A percentile compares a stretch with the other conserved stretches of the same genome.
Conservation (phyloP, 2,888 invertebrate species). For the Aquatica leii region DNA sequence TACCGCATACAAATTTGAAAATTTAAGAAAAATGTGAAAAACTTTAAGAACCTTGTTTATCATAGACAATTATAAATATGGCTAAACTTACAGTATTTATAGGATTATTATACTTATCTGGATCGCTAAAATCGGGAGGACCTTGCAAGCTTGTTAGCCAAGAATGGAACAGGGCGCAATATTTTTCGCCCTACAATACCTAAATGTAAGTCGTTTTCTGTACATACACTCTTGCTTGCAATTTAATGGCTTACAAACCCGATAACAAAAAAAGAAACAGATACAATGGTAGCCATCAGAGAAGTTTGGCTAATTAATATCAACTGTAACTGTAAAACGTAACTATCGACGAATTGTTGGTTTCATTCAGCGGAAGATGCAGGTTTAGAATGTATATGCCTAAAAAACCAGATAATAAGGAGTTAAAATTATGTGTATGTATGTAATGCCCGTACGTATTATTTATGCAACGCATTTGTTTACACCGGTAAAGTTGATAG, state of each 20-base stretch:
- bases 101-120: background rate
- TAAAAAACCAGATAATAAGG: too few relatives aligned
- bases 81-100: background rate
- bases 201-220: background rate
- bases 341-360: background rate
- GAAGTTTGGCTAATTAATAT: too few relatives aligned
- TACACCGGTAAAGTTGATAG: background rate
- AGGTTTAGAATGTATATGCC: too few relatives aligned
- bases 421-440: too few relatives aligned
- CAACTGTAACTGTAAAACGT: background rate
- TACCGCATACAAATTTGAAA: too few relatives aligned
- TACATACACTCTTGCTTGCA: too few relatives aligned
- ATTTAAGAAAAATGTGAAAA: too few relatives aligned
- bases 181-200: too few relatives aligned
- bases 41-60: background rate
- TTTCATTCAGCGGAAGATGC: background rate
- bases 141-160: background rate
- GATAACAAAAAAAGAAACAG: background rate
- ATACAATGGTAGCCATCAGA: background rate
- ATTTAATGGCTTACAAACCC: background rate
- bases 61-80: background rate
- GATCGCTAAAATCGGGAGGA: too few relatives aligned
- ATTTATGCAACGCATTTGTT: too few relatives aligned
- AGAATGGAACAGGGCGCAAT: background rate
- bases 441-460: too few relatives aligned